A percentile compares a stretch with the other conserved stretches of the same genome.
Conservation (phyloP, 2,797 vertebrate genomes). For the Gymnocypris eckloni region DNA sequence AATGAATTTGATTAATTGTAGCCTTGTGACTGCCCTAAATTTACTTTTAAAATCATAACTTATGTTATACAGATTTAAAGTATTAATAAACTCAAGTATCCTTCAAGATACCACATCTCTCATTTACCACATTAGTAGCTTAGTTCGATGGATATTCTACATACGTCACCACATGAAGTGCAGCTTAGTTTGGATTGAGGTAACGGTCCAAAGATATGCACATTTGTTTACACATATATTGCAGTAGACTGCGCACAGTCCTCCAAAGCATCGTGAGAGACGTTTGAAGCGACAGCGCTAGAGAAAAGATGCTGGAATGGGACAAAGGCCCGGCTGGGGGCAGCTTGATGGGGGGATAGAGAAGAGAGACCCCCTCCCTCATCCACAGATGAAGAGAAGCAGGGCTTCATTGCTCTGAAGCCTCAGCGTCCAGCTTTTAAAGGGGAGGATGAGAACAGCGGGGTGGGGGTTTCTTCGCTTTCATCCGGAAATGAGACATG, state of each 20-base stretch:
- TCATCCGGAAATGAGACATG: slow-evolving; percentile 55
- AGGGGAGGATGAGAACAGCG: slow-evolving; percentile 20
- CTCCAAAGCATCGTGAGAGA: neutral
- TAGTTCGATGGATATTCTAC: neutral
- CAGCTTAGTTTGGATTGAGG: neutral
- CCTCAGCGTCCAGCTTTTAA: slow-evolving; percentile 41
- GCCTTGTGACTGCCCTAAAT: neutral
- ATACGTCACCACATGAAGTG: neutral
- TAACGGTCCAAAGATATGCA: neutral
- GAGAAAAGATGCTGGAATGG: slow-evolving; percentile 14
- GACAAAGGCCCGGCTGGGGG: slow-evolving; percentile 17
- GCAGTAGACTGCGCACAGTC: slow-evolving; percentile 5
- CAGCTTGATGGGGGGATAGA: slow-evolving; percentile 53
- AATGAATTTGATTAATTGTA: neutral
- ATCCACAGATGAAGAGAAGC: slow-evolving; percentile 51
- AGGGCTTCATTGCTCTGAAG: slow-evolving; percentile 15
- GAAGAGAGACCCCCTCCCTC: slow-evolving; percentile 56
- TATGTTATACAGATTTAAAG: neutral
- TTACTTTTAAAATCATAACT: slow-evolving; percentile 5
- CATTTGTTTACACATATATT: neutral
- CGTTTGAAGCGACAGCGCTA: neutral
- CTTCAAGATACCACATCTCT: neutral
- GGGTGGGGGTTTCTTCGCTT: slow-evolving; percentile 16
- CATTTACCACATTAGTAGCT: neutral
- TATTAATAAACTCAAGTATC: neutral